Base-by-base conservation (phyloP, 2,888 invertebrate genomes). In the Dastarcus helophoroides region DNA sequence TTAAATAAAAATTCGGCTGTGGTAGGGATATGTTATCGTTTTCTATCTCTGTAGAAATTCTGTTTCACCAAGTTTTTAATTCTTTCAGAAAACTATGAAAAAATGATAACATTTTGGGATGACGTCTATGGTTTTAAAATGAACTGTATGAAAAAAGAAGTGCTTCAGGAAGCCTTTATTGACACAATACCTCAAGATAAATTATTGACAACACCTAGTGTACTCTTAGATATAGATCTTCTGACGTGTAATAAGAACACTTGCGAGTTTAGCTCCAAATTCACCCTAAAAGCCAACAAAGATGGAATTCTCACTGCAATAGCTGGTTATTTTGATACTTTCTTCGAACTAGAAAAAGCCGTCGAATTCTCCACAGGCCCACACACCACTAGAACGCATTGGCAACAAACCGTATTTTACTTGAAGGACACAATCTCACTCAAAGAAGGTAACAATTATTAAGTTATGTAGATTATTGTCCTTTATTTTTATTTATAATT, bases 71-170 rank as follows among this genome's bases (percentile, higher is more conserved):
- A n/a, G n/a, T n/a, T n/a, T n/a, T n/a, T n/a, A n/a, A n/a, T n/a
- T n/a, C n/a, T n/a, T n/a, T n/a, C n/a, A n/a, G n/a, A n/a, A n/a
- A n/a, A n/a, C n/a, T n/a, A n/a, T n/a, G n/a, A n/a, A n/a, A n/a
- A n/a, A n/a, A n/a, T n/a, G n/a, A 76, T 94, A 2, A 72, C 73
- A 24, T 93, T 82, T 57, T 95, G 94, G 94, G 79, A 86, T 10
- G 71, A 93, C 60, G 93, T 95, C 0, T 93, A 93, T 49, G 91
- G 90, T 1, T 90, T 84, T 49, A 81, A 84, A 62, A 95, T 95
- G 94, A 79, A 77, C 36, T 85, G 83, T 45, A 80, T 95, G 79
- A 83, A 83, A 51, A 70, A 73, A 1, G 82, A 86, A 54, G 86
- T 86, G 0, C 64, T 90, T 1, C 68, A 74, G 47, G 91, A 93